phyloP scores from a whole-genome alignment of 2,113 vertebrate species.

The Microtus montanus region DNA sequence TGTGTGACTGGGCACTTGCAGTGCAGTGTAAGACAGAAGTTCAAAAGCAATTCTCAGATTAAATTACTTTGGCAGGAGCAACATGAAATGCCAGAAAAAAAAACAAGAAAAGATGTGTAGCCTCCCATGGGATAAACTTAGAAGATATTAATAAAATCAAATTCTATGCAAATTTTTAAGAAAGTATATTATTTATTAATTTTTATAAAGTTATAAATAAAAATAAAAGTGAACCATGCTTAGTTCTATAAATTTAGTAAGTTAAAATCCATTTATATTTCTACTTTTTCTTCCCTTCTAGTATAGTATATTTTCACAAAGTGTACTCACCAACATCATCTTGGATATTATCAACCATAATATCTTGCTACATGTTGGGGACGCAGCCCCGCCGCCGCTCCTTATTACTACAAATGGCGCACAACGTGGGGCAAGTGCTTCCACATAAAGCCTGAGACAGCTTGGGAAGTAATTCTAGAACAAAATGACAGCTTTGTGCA shows the following conservation, averaged over 20 bases:
- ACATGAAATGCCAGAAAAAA: background rate
- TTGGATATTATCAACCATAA: background rate
- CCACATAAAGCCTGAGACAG: too few relatives aligned
- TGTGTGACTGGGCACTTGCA: background rate
- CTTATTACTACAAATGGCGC: too few relatives aligned
- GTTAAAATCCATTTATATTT: background rate
- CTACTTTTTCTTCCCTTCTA: background rate
- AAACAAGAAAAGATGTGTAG: background rate
- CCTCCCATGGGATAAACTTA: constrained; percentile 13
- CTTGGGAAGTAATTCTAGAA: too few relatives aligned
- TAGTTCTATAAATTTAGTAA: background rate
- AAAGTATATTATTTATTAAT: background rate
- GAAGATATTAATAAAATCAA: background rate
- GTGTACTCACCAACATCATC: background rate
- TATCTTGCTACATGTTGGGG: background rate
- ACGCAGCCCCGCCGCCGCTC: too few relatives aligned
- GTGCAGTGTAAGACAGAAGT: background rate
- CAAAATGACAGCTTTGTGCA: too few relatives aligned
- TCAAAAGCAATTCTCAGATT: constrained; percentile 9
- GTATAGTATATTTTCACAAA: background rate
- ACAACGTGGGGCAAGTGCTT: too few relatives aligned
- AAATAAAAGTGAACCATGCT: background rate
- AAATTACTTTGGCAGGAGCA: constrained; percentile 41
- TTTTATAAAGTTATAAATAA: constrained; percentile 3
- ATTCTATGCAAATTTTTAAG: background rate